Percentiles rank a stretch among this genome's conserved stretches.
These are phyloP conservation scores for Nemotelus nigrinus DNA, from an alignment of 2,888 invertebrate species.

Conservation along the genomic window DNA sequence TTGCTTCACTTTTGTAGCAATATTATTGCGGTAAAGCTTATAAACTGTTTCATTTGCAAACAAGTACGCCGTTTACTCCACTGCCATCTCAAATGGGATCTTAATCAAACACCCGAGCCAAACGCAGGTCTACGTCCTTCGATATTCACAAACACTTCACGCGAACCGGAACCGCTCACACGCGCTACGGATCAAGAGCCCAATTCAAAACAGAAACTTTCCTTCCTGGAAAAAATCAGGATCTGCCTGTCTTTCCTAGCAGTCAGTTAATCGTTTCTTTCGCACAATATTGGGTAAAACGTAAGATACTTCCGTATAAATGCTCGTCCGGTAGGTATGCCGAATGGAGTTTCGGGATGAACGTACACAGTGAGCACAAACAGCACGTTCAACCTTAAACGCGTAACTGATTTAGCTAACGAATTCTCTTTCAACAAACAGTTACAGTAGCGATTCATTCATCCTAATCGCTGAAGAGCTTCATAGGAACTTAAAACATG, in stretches of 20 bases:
- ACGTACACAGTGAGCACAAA: constrained; percentile 60
- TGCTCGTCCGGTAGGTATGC: background rate
- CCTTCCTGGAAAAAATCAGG: background rate
- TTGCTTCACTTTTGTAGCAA: background rate
- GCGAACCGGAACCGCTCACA: constrained; percentile 11
- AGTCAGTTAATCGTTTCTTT: too few relatives aligned
- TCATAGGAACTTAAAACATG: constrained; percentile 2
- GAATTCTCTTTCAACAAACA: constrained; percentile 28
- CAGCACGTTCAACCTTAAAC: constrained; percentile 65
- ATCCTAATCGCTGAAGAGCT: constrained; percentile 26
- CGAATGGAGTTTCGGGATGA: constrained; percentile 1
- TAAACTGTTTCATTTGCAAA: background rate
- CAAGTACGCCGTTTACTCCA: background rate
- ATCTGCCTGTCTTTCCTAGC: background rate
- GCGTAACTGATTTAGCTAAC: constrained; percentile 61
- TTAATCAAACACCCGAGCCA: constrained; percentile 16
- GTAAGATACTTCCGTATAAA: background rate
- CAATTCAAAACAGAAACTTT: constrained; percentile 29
- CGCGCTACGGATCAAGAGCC: constrained; percentile 31
- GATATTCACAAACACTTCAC: constrained; percentile 19
- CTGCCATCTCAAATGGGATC: constrained; percentile 11
- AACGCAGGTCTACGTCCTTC: background rate
- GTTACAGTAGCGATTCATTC: constrained; percentile 39
- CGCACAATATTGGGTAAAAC: too few relatives aligned
- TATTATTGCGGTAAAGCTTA: background rate